Conservation (phyloP, 2,113 vertebrate species). For the Agapornis roseicollis region DNA sequence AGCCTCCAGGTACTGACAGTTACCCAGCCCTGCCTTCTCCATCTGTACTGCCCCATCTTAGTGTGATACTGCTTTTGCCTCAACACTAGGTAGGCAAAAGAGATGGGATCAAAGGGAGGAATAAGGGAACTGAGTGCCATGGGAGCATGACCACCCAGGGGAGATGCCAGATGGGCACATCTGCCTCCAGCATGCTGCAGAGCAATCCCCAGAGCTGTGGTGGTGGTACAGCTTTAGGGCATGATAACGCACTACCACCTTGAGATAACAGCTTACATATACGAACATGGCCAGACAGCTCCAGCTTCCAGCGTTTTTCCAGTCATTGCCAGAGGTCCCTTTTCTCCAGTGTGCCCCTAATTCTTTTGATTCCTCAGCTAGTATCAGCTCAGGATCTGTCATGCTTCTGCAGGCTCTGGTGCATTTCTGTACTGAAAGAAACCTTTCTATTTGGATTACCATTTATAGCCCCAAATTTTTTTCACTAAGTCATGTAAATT, state of each 20-base stretch:
- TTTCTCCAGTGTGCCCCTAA: neutral
- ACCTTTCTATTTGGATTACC: neutral
- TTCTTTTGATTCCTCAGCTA: constrained; percentile 7
- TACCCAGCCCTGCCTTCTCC: neutral
- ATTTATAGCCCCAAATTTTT: constrained; percentile 25
- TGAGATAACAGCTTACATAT: neutral
- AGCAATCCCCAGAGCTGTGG: neutral
- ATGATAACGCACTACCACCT: accelerated
- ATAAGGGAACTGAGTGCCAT: neutral
- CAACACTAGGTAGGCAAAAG: neutral
- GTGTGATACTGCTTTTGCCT: neutral
- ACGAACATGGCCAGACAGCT: neutral
- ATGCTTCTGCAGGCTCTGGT: neutral
- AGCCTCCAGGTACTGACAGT: neutral
- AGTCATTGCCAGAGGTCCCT: neutral
- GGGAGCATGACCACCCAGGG: accelerated
- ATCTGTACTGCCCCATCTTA: too few species aligned
- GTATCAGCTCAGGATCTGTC: neutral
- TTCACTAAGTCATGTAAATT: constrained; percentile 48
- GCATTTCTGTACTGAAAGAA: neutral
- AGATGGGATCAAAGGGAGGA: neutral
- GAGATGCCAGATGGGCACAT: neutral
- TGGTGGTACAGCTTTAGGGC: neutral
- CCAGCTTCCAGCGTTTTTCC: neutral
- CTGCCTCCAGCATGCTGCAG: neutral